phyloP scores from a whole-genome alignment of 1,140 invertebrate species.

The Cherax destructor region DNA sequence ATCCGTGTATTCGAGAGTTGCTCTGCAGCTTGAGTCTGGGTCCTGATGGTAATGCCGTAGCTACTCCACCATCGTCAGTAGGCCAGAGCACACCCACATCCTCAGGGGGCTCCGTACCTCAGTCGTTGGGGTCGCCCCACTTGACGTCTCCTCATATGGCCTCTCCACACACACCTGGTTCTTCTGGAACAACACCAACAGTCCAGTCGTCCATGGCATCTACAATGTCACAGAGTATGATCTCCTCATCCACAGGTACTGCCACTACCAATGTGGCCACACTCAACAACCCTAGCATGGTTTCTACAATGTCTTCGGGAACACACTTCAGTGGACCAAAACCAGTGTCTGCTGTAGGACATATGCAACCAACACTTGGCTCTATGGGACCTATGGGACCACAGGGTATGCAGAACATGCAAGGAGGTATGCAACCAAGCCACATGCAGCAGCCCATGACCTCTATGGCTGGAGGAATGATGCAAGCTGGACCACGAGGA shows the following conservation, averaged over 20 bases:
- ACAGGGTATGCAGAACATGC: constrained; percentile 12
- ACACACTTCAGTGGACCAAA: constrained; percentile 54
- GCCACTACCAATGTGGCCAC: constrained; percentile 18
- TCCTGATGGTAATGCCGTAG: constrained; percentile 55
- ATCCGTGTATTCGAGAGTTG: constrained; percentile 64
- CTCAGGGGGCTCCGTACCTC: constrained; percentile 41
- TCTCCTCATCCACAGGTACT: constrained; percentile 33
- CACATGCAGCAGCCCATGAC: constrained; percentile 63
- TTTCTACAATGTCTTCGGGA: constrained; percentile 14
- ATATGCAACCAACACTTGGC: constrained; percentile 24
- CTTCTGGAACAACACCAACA: constrained; percentile 30
- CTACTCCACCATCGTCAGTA: constrained; percentile 41
- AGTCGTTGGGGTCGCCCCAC: constrained; percentile 59
- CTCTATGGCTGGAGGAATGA: constrained; percentile 58
- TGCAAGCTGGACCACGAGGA: constrained; percentile 58
- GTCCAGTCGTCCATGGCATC: constrained; percentile 10
- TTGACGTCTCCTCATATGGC: constrained; percentile 60
- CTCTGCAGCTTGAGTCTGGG: constrained; percentile 61
- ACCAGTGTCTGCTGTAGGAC: constrained; percentile 32
- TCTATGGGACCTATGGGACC: constrained; percentile 28
- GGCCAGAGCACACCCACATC: constrained; percentile 44
- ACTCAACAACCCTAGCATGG: background rate
- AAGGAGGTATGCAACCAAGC: constrained; percentile 25
- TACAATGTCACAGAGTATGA: constrained; percentile 37
- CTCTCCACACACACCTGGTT: constrained; percentile 61